These are phyloP conservation scores for Paramormyrops kingsleyae DNA, from an alignment of 2,113 vertebrate species.

Conservation along the genomic window DNA sequence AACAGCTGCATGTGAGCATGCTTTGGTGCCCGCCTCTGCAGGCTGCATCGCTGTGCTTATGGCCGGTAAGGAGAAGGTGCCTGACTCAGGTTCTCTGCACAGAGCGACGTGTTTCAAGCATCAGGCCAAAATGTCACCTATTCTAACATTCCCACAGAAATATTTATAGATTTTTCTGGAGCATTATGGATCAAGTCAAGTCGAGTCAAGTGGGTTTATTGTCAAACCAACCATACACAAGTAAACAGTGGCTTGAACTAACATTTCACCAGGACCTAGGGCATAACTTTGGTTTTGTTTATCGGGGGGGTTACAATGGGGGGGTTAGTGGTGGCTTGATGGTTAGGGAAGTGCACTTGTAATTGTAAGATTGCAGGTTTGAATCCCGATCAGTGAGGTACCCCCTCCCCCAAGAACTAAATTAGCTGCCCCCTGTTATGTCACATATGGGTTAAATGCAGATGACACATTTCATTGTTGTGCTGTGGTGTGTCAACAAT, in stretches of 20 bases:
- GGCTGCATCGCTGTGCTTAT: neutral
- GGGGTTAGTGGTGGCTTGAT: no score
- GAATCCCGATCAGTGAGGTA: no score
- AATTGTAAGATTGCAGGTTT: no score
- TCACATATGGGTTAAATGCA: no score
- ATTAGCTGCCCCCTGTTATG: no score
- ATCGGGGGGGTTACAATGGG: no score
- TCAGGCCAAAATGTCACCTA: neutral
- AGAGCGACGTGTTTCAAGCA: neutral
- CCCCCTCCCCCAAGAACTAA: no score
- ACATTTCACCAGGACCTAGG: neutral
- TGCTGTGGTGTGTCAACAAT: no score
- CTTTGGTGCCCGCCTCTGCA: neutral
- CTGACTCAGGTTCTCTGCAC: neutral
- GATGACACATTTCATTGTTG: no score
- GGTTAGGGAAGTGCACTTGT: no score
- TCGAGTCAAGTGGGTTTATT: neutral
- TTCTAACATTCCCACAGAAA: neutral
- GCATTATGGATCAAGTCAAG: neutral
- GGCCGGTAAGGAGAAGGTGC: neutral
- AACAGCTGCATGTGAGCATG: neutral
- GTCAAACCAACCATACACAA: neutral
- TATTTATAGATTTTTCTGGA: neutral
- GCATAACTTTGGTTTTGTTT: no score
- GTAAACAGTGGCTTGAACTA: neutral